Percentiles rank a stretch among this genome's conserved stretches.
Evolutionary conservation across 2,113 vertebrate genomes (phyloP).

Genomic region (Perca flavescens): DNA sequence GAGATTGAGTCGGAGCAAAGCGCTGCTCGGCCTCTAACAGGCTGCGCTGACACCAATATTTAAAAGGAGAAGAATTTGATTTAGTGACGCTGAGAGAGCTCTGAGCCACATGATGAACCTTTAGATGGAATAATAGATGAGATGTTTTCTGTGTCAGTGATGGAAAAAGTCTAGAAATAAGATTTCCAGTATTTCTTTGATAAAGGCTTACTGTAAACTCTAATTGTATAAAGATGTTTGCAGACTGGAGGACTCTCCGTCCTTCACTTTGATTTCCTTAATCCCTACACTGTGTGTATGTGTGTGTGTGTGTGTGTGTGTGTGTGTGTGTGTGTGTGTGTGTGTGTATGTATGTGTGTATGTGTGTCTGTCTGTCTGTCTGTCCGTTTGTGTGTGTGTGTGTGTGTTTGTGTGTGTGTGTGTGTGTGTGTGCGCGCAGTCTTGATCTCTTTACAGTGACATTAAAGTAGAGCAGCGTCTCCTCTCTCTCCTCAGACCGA

Average conservation of each 20-base stretch:
- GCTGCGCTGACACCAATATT: too few species aligned
- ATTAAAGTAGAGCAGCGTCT: constrained; percentile 56
- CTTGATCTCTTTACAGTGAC: constrained; percentile 60
- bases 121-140: constrained; percentile 9
- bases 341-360: constrained; percentile 3
- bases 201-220: constrained; percentile 74
- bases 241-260: constrained; percentile 51
- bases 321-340: background rate
- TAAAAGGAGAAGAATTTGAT: too few species aligned
- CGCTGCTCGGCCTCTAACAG: too few species aligned
- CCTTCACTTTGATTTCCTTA: constrained; percentile 53
- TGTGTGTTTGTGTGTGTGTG: constrained; percentile 4
- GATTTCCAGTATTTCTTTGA: constrained; percentile 70
- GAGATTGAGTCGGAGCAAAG: too few species aligned
- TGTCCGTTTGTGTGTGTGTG: background rate
- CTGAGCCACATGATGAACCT: too few species aligned
- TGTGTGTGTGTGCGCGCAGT: constrained; percentile 3
- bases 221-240: constrained; percentile 74
- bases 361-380: too few species aligned
- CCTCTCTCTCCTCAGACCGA: constrained; percentile 34
- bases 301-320: constrained; percentile 1
- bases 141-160: constrained; percentile 43
- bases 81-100: too few species aligned
- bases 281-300: constrained; percentile 23
- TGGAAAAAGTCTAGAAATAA: constrained; percentile 62